Conservation (phyloP, 2,797 vertebrate species). For the Glossophaga mutica region DNA sequence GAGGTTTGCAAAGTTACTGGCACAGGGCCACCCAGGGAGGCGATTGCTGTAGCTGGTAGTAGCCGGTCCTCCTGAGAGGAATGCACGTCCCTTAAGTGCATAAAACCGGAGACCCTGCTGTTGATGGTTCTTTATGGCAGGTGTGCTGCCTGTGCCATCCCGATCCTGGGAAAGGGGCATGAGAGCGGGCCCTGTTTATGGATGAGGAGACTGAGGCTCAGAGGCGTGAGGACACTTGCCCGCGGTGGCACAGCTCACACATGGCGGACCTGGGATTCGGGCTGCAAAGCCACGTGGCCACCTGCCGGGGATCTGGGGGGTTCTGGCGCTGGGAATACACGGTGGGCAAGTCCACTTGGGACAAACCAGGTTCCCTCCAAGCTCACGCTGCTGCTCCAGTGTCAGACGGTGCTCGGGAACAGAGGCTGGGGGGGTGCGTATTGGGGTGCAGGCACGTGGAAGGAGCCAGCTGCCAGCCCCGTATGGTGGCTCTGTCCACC, state of each 20-base stretch:
- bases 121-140: not conserved
- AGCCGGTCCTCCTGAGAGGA: not conserved
- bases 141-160: not conserved
- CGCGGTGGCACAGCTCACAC: not conserved
- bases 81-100: rapidly evolving
- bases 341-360: not conserved
- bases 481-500: conserved; percentile 12
- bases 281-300: not conserved
- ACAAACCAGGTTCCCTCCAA: not conserved
- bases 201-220: not conserved
- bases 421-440: not conserved
- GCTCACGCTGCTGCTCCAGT: not conserved
- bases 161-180: rapidly evolving
- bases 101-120: not conserved
- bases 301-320: not conserved
- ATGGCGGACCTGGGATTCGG: not conserved
- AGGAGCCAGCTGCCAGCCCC: not conserved
- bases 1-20: not conserved
- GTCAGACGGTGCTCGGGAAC: not conserved
- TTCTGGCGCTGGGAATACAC: not conserved
- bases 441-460: not conserved
- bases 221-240: not conserved
- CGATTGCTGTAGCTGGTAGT: not conserved
- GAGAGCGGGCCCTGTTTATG: rapidly evolving
- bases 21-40: not conserved